These are phyloP conservation scores for Ptychoptera contaminata DNA, from an alignment of 2,888 invertebrate genomes.

Conservation along the genomic window DNA sequence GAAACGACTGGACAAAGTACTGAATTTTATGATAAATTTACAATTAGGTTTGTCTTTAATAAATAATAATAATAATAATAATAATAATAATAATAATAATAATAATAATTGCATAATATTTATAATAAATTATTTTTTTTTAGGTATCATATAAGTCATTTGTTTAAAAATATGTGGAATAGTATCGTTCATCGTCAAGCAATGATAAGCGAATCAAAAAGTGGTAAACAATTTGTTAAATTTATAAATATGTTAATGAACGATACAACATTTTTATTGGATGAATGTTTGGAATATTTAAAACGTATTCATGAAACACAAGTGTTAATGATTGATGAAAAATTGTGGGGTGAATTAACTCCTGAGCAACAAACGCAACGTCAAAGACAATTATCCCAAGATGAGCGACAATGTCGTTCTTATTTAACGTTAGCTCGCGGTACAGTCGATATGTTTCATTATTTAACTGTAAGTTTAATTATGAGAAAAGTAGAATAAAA, in stretches of 20 bases:
- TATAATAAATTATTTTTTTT: neutral
- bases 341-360: slow-evolving; percentile 47
- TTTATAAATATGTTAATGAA: slow-evolving; percentile 97
- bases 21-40: slow-evolving; percentile 99
- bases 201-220: slow-evolving; percentile 80
- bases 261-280: slow-evolving; percentile 90
- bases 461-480: slow-evolving; percentile 50
- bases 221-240: slow-evolving; percentile 85
- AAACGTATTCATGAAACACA: slow-evolving; percentile 80
- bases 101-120: too few species aligned
- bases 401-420: slow-evolving; percentile 77
- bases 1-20: slow-evolving; percentile 95
- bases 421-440: slow-evolving; percentile 84
- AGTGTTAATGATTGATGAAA: slow-evolving; percentile 56
- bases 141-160: slow-evolving; percentile 87
- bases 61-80: too few species aligned
- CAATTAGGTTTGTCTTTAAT: slow-evolving; percentile 52
- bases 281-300: slow-evolving; percentile 87
- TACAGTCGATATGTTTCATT: slow-evolving; percentile 97
- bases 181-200: slow-evolving; percentile 73
- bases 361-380: slow-evolving; percentile 57
- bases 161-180: slow-evolving; percentile 92
- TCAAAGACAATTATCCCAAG: slow-evolving; percentile 62
- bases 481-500: neutral
- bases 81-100: too few species aligned